Base-by-base conservation (phyloP, 2,888 invertebrate species). In the Julus scandinavius region DNA sequence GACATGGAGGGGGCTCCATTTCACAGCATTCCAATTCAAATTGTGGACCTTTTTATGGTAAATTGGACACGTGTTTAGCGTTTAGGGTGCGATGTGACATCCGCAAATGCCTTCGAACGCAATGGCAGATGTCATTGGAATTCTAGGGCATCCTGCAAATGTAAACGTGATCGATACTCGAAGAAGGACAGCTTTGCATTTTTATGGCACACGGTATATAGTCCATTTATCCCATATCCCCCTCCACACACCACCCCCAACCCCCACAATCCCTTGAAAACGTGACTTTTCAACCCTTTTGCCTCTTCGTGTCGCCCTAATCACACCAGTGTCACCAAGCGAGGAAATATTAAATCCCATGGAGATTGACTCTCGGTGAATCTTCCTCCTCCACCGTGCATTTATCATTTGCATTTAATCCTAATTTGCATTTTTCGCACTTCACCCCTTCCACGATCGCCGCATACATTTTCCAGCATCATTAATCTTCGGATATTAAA, bases 381-480 rank as follows among this genome's bases (percentile, higher is more conserved):
- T 29, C 29, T 29, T 29, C 9, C 72, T 29, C 29, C 9, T 29
- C 29, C 72, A 9, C 72, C 20, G 29, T n/a, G 29, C 72, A 72
- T 72, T 72, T 72, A 72, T 72, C 72, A 72, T 72, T 72, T 29
- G 72, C 72, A 72, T 72, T 72, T 72, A 72, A 72, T 20, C 72
- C 72, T 72, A 72, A 72, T 72, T 72, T 72, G 72, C 72, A 72
- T 72, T n/a, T 72, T 72, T 72, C 72, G 72, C 72, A 72, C 72
- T 72, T 72, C 72, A 72, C 72, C 72, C 72, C 72, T 72, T 72
- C n/a, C 58, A n/a, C 58, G 58, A 54, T 54, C 54, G 54, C 54
- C 54, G 63, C 63, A 63, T 72, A 72, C 11, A 72, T 72, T 72
- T 54, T 72, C 72, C 72, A 72, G 29, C 72, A 72, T 72, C 72